A percentile compares a stretch with the other conserved stretches of the same genome.
Evolutionary conservation across 2,888 invertebrate genomes (phyloP).

Genomic region (Drosophila neonasuta): DNA sequence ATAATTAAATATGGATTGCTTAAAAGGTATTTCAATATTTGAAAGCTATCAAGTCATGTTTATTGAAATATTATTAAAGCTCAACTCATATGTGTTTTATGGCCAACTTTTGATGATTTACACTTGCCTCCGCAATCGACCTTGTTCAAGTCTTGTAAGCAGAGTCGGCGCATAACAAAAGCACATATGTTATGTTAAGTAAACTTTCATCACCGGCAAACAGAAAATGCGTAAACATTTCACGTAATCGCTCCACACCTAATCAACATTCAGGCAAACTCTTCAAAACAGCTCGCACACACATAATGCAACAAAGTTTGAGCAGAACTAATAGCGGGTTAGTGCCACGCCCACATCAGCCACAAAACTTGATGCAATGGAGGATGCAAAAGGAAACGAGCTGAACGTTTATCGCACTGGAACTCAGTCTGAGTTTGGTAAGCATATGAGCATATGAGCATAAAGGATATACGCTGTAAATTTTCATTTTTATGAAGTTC

Average conservation of each 20-base stretch:
- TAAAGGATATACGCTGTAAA: conserved; percentile 76
- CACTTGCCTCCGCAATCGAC: neutral
- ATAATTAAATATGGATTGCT: neutral
- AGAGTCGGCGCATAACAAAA: neutral
- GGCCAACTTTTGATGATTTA: neutral
- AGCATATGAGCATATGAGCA: conserved; percentile 65
- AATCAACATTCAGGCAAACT: conserved; percentile 61
- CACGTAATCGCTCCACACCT: conserved; percentile 70
- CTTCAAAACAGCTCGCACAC: neutral
- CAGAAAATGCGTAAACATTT: conserved; percentile 70
- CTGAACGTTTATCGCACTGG: conserved; percentile 62
- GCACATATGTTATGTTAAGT: neutral
- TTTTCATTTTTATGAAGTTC: conserved; percentile 78
- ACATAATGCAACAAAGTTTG: conserved; percentile 69
- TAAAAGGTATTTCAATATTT: neutral
- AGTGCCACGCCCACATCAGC: conserved; percentile 44
- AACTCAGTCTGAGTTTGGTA: conserved; percentile 35
- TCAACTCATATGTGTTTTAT: neutral
- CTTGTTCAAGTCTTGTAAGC: conserved; percentile 3
- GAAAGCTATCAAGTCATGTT: neutral
- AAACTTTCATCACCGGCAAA: conserved; percentile 20
- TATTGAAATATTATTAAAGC: too few species aligned
- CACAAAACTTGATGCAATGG: conserved; percentile 70
- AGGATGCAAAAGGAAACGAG: conserved; percentile 48
- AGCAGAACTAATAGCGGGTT: conserved; percentile 28